Evolutionary conservation across 2,113 vertebrate genomes (phyloP), one percentile per base, ranked within the genome.

Genomic region (Nerophis lumbriciformis): DNA sequence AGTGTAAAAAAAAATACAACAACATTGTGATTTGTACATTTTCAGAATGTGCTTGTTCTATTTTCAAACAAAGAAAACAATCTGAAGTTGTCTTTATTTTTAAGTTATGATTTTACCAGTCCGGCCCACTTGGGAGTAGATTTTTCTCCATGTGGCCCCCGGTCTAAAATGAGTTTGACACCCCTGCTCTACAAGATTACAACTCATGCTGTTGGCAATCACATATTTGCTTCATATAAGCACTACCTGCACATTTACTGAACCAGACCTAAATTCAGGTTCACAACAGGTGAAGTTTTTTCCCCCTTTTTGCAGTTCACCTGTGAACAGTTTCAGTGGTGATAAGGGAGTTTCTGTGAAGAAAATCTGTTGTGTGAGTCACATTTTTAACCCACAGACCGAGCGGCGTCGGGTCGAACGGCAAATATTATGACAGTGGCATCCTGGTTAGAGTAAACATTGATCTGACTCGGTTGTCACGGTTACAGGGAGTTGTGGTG

Each of bases 281-380:
- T 1, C 10, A 44, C 6, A 53, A 52, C 61, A 63, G 42, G 37
- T 67, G 52, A 42, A 68, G 8, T 10, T 47, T 60, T 76, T 44
- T 1, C 6, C 19, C 13, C 36, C 52, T 13, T 1, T 8, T 6
- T 19, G 38, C 4, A 10, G 0, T 10, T 52, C 21, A 55, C 13
- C 9, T 5, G 21, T 59, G 6, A 72, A 73, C 70, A 69, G 45
- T 62, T 72, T 65, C 8, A 56, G 1, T 4, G 5, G 28, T 35
- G 38, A 65, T 72, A 66, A 75, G 42, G 66, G 63, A 69, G 47
- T 53, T 67, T 53, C 69, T 51, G 65, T 68, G 69, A 68, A 51
- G 61, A 21, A 69, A 52, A 68, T 63, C 65, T 70, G 5, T 28
- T 19, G 45, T 9, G 7, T 6, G 9, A 49, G 14, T 51, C 8